Evolutionary conservation across 2,113 vertebrate species (phyloP).

Genomic region (Carettochelys insculpta): DNA sequence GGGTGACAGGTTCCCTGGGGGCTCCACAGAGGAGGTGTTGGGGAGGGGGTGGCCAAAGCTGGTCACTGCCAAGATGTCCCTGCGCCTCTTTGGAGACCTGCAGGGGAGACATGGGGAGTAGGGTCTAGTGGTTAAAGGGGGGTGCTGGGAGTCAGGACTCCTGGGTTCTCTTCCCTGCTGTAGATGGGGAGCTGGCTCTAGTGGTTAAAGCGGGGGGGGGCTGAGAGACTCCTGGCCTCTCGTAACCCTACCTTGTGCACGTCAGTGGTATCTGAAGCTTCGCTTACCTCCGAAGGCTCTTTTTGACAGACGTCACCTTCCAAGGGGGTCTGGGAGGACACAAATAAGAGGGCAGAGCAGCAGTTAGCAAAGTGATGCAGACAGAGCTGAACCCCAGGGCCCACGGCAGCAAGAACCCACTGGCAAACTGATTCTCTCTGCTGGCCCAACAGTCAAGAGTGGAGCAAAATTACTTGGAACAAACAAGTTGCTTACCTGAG

Average conservation of each 20-base stretch:
- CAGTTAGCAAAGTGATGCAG: fast-evolving
- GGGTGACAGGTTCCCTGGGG: fast-evolving
- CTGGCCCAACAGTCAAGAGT: neutral
- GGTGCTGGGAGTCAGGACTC: neutral
- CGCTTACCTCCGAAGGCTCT: constrained; percentile 73
- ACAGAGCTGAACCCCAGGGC: neutral
- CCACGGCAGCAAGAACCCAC: neutral
- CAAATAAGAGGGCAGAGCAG: neutral
- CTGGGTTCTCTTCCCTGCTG: too few relatives aligned
- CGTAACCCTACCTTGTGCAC: neutral
- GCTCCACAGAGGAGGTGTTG: neutral
- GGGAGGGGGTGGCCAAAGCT: fast-evolving
- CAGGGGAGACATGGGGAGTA: neutral
- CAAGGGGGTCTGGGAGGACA: constrained; percentile 76
- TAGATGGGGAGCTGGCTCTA: neutral
- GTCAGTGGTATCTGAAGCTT: neutral
- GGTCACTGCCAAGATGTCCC: neutral
- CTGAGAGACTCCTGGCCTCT: fast-evolving
- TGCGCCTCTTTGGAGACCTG: constrained; percentile 60
- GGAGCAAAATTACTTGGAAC: neutral
- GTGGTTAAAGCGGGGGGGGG: fast-evolving
- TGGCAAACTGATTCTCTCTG: neutral
- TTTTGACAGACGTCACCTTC: constrained; percentile 81
- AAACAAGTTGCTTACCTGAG: neutral
- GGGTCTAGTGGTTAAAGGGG: neutral